phyloP scores from a whole-genome alignment of 2,113 vertebrate genomes.

The Tinamus guttatus region DNA sequence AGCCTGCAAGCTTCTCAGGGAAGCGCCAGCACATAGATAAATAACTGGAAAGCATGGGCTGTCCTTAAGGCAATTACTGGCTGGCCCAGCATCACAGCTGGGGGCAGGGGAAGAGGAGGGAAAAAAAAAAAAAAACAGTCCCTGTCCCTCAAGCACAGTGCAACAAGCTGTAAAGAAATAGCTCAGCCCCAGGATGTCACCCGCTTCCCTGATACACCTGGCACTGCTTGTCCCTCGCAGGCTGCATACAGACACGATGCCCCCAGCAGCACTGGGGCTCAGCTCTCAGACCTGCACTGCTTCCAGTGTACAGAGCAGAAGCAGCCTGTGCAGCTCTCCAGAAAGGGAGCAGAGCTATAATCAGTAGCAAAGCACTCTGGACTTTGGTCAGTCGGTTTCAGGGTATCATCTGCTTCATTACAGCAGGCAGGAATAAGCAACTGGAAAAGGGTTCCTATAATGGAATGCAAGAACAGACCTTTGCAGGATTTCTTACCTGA shows the following conservation, averaged over 20 bases:
- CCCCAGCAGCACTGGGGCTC: accelerated
- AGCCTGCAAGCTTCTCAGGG: neutral
- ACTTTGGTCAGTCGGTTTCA: neutral
- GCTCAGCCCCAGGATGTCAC: neutral
- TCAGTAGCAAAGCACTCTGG: accelerated
- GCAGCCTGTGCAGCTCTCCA: neutral
- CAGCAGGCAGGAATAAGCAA: neutral
- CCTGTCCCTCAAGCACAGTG: neutral
- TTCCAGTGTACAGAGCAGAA: neutral
- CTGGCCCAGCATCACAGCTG: neutral
- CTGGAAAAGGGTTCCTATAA: neutral
- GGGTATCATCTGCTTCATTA: neutral
- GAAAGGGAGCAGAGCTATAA: accelerated
- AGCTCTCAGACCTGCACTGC: accelerated
- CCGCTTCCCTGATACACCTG: neutral
- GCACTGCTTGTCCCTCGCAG: accelerated
- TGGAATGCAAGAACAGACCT: neutral
- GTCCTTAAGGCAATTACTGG: neutral
- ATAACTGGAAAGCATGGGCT: neutral
- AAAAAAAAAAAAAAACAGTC: neutral
- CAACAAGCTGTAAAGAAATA: neutral
- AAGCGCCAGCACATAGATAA: neutral
- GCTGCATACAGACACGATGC: accelerated
- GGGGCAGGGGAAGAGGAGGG: too few species aligned
- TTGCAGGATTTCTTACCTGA: neutral